phyloP scores from a whole-genome alignment of 2,113 vertebrate species.

The Tricholaema leucomelas region DNA sequence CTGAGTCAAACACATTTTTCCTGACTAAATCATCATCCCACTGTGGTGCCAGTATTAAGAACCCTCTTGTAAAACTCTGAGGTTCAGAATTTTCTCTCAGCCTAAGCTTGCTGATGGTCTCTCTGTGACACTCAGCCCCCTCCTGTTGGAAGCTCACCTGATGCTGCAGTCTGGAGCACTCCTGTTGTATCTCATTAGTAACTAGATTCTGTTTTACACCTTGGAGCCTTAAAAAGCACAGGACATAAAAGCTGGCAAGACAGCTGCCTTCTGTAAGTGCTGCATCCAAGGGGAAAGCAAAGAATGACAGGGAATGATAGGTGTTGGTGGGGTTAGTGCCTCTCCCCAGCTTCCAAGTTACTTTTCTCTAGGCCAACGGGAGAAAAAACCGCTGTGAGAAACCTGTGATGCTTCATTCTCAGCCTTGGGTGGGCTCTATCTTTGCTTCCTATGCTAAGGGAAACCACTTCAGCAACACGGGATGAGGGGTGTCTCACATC shows the following conservation, averaged over 20 bases:
- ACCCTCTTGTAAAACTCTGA: not conserved
- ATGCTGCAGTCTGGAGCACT: not conserved
- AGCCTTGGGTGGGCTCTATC: not conserved
- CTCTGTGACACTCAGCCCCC: not conserved
- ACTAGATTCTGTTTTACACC: not conserved
- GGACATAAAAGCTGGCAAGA: not conserved
- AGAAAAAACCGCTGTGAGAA: not conserved
- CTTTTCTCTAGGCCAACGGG: not conserved
- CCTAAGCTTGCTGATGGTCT: not conserved
- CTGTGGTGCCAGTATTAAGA: not conserved
- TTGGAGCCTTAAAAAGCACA: not conserved
- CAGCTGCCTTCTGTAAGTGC: not conserved
- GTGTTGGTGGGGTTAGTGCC: not conserved
- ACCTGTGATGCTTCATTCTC: not conserved
- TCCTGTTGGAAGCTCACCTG: not conserved
- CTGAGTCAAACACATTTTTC: not conserved
- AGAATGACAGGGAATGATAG: fast-evolving
- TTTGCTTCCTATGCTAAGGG: not conserved
- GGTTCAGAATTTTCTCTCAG: not conserved
- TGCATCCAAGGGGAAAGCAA: not conserved
- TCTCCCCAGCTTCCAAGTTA: not conserved
- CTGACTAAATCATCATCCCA: not conserved
- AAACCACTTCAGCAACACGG: fast-evolving
- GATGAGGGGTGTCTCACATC: not conserved
- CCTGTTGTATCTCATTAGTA: not conserved